Conservation (phyloP, 1,140 invertebrate genomes). For the Mizuhopecten yessoensis region DNA sequence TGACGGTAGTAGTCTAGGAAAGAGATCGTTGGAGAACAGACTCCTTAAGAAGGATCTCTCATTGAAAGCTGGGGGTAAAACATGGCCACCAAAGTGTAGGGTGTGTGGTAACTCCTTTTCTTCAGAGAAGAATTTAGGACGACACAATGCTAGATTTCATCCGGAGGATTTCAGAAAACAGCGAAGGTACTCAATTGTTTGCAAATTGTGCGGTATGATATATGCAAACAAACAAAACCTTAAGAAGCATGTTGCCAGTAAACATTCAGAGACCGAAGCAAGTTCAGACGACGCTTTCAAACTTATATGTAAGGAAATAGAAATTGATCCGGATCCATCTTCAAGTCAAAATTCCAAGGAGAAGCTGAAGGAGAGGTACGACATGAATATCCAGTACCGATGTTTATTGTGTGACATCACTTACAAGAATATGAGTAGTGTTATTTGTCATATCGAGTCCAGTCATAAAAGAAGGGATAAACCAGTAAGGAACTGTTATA, state of each 20-base stretch:
- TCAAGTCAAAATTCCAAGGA: not conserved
- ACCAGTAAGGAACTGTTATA: not conserved
- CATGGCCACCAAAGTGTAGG: not conserved
- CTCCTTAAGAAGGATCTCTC: not conserved
- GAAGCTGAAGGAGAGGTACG: not conserved
- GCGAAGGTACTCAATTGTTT: not conserved
- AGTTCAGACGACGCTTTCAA: not conserved
- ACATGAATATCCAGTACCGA: not conserved
- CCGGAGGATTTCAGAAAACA: not conserved
- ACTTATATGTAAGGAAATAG: not conserved
- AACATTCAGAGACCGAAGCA: not conserved
- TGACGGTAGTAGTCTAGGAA: too few species aligned
- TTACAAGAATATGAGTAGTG: not conserved
- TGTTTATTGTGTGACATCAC: not conserved
- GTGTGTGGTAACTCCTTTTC: not conserved
- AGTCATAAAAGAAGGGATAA: not conserved
- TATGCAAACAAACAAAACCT: not conserved
- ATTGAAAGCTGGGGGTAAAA: not conserved
- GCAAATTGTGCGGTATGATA: not conserved
- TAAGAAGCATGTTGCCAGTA: not conserved
- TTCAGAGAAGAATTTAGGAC: not conserved
- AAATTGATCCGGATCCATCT: not conserved
- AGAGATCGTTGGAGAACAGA: too few species aligned
- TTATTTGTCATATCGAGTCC: not conserved
- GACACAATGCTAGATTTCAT: not conserved